A percentile compares a stretch with the other conserved stretches of the same genome.
phyloP scores from a whole-genome alignment of 2,888 invertebrate species.

The Molorchus minor region DNA sequence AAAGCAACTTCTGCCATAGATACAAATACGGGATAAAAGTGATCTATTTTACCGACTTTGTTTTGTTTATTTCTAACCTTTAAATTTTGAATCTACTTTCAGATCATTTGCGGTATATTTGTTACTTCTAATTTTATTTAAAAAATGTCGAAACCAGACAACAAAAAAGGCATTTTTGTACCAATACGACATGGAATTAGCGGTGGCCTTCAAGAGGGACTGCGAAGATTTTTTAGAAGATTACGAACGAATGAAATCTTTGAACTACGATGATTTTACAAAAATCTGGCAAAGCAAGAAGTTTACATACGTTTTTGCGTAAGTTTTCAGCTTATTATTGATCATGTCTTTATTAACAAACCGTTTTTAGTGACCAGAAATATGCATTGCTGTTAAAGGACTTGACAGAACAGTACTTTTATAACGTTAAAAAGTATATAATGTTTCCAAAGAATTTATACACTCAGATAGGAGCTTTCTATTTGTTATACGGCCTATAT shows the following conservation, averaged over 20 bases:
- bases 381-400: conserved; percentile 41
- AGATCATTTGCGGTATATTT: too few species aligned
- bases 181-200: conserved; percentile 42
- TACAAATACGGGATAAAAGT: too few species aligned
- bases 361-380: conserved; percentile 43
- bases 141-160: too few species aligned
- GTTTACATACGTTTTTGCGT: conserved; percentile 52
- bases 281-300: conserved; percentile 48
- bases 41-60: neutral
- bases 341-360: neutral
- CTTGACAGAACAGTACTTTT: conserved; percentile 50
- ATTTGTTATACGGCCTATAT: conserved; percentile 54
- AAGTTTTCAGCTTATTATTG: conserved; percentile 31
- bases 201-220: conserved; percentile 51
- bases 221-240: conserved; percentile 49
- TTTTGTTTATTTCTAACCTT: too few species aligned
- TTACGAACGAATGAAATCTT: conserved; percentile 45
- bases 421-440: conserved; percentile 49
- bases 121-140: too few species aligned
- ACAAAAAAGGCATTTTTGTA: conserved; percentile 15
- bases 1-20: too few species aligned
- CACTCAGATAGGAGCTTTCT: conserved; percentile 53
- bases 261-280: conserved; percentile 47
- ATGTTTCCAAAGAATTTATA: conserved; percentile 44
- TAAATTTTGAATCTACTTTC: too few species aligned